Base-by-base conservation (phyloP, 2,888 invertebrate genomes). In the Rhorus exstirpatorius region DNA sequence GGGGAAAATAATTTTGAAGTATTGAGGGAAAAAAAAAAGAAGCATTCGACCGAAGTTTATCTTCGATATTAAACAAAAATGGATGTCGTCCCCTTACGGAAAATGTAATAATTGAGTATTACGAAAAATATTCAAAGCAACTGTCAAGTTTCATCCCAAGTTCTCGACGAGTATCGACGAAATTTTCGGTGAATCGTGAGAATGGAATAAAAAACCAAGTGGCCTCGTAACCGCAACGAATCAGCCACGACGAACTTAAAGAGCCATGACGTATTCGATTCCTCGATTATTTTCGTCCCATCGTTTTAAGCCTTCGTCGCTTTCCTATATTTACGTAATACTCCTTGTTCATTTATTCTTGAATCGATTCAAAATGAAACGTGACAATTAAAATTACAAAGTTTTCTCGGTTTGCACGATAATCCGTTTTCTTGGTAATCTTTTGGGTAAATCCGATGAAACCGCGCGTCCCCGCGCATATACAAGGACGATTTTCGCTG, bases 181-280 rank as follows among this genome's bases (percentile, higher is more conserved):
- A 35, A 26, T 71, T 67, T 31, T 65, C 71, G 19, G 26, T 58
- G 19, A 17, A 46, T 31, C 51, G n/a, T 17, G 53, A 67, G 58
- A 53, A 21, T 26, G 71, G 44, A 67, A 68, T 41, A 61, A 80
- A 70, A 68, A 61, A 86, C 86, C 84, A 87, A 87, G 83, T 74
- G 74, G 78, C 86, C 79, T 83, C 85, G 87, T 84, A 87, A 90
- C 89, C 90, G 85, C 88, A 88, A 86, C 87, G 87, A 90, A 89
- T 88, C 86, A 86, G 84, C 83, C 90, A 87, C 87, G 84, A 86
- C 89, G 83, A 87, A 88, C 86, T 86, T 89, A 90, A 90, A 83
- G 82, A 88, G 88, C 60, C 90, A 87, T 88, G 87, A 89, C 90
- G 86, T 85, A 90, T 87, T 86, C 86, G 86, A 90, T 90, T 89